Conservation (phyloP, 2,888 invertebrate species). For the Leucophenga maculata region DNA sequence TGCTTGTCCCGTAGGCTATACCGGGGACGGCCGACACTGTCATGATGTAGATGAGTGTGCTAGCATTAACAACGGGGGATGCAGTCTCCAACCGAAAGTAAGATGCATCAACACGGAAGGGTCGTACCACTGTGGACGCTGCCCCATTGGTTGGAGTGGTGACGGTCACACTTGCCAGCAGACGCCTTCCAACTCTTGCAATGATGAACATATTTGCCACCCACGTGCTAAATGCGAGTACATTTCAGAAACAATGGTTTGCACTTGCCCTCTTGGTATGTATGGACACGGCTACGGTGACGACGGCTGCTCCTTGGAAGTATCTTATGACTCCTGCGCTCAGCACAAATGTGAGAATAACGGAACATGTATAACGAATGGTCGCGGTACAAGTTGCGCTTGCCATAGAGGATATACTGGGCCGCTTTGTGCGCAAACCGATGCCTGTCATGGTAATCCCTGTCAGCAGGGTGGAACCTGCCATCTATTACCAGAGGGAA, state of each 20-base stretch:
- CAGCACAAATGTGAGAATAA: conserved; percentile 77
- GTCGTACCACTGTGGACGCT: conserved; percentile 87
- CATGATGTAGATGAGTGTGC: conserved; percentile 91
- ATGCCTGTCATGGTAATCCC: conserved; percentile 82
- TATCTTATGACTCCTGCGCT: conserved; percentile 72
- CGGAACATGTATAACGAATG: conserved; percentile 60
- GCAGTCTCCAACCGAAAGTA: conserved; percentile 85
- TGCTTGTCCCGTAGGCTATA: conserved; percentile 88
- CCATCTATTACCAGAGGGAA: conserved; percentile 40
- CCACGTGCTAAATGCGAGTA: conserved; percentile 86
- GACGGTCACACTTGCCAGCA: conserved; percentile 82
- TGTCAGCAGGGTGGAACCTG: conserved; percentile 90
- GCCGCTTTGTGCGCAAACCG: conserved; percentile 75
- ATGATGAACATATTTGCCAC: conserved; percentile 79
- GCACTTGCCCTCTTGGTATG: conserved; percentile 85
- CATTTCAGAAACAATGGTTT: conserved; percentile 78
- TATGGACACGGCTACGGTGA: conserved; percentile 87
- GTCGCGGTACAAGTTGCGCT: conserved; percentile 59
- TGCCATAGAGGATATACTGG: conserved; percentile 73
- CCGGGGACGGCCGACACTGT: conserved; percentile 90
- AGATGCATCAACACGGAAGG: conserved; percentile 92
- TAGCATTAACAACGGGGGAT: conserved; percentile 89
- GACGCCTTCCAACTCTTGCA: conserved; percentile 58
- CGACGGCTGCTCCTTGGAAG: conserved; percentile 78
- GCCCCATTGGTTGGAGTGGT: conserved; percentile 90